Conservation (phyloP, 2,797 vertebrate species). For the Macrochelys suwanniensis region DNA sequence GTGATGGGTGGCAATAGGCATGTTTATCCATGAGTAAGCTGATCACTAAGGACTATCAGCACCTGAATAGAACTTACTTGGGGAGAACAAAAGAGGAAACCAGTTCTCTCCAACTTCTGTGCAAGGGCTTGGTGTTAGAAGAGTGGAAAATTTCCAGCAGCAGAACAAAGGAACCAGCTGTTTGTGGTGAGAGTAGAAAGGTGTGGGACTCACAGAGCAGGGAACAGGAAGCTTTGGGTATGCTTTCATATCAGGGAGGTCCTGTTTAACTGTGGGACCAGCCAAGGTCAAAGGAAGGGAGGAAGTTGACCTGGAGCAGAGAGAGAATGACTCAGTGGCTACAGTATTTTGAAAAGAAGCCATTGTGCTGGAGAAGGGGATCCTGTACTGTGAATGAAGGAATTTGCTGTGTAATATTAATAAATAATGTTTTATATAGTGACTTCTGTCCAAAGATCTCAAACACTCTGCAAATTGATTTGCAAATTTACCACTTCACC, state of each 20-base stretch:
- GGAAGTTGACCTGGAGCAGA: not conserved
- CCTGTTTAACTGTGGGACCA: not conserved
- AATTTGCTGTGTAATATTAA: not conserved
- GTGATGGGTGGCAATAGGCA: not conserved
- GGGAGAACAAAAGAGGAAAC: too few species aligned
- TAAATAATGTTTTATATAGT: not conserved
- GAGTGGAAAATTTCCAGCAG: too few species aligned
- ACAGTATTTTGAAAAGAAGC: not conserved
- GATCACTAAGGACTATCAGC: too few species aligned
- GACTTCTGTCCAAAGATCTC: not conserved
- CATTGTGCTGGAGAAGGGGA: not conserved
- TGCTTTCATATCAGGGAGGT: not conserved
- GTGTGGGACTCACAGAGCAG: too few species aligned
- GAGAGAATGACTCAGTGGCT: not conserved
- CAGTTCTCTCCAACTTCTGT: too few species aligned
- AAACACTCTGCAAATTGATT: not conserved
- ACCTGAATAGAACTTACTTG: too few species aligned
- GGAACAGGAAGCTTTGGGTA: not conserved
- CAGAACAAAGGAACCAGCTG: too few species aligned
- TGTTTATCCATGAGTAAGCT: not conserved
- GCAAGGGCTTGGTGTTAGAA: too few species aligned
- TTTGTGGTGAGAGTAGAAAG: too few species aligned
- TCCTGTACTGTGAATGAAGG: not conserved
- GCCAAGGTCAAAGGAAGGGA: not conserved
- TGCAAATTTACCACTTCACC: not conserved